These are phyloP conservation scores for Odiellus spinosus DNA, from an alignment of 2,888 invertebrate species.

Conservation along the genomic window DNA sequence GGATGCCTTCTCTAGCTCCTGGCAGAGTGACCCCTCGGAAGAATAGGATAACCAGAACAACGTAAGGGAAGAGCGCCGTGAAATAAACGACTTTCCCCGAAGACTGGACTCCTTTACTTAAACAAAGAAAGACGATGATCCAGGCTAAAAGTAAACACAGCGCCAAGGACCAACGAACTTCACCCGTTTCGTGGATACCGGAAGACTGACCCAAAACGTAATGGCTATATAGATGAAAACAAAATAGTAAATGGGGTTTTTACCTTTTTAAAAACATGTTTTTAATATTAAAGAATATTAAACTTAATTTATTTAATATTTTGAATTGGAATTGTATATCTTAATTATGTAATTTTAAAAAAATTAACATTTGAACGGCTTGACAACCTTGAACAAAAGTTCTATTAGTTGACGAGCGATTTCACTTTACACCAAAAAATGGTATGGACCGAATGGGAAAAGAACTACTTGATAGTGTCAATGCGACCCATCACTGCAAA, in stretches of 20 bases:
- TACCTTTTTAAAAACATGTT: background rate
- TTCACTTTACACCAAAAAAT: no score
- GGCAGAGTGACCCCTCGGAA: slow-evolving; percentile 84
- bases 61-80: slow-evolving; percentile 51
- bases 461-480: no score
- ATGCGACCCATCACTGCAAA: no score
- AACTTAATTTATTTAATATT: no score
- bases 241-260: background rate
- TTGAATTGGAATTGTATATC: no score
- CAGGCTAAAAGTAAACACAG: slow-evolving; percentile 57
- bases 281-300: background rate
- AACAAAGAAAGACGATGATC: slow-evolving; percentile 37
- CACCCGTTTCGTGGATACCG: slow-evolving; percentile 38
- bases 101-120: slow-evolving; percentile 23
- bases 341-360: no score
- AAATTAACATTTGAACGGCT: no score
- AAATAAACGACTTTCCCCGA: slow-evolving; percentile 21
- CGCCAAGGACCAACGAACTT: slow-evolving; percentile 45
- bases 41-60: slow-evolving; percentile 43
- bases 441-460: no score
- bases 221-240: slow-evolving; percentile 27
- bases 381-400: no score
- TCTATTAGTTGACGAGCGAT: no score
- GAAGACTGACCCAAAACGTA: slow-evolving; percentile 50
- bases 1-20: slow-evolving; percentile 83